Evolutionary conservation across 2,888 invertebrate genomes (phyloP), one percentile per base, ranked within the genome.

Genomic region (Anarsia innoxiella): DNA sequence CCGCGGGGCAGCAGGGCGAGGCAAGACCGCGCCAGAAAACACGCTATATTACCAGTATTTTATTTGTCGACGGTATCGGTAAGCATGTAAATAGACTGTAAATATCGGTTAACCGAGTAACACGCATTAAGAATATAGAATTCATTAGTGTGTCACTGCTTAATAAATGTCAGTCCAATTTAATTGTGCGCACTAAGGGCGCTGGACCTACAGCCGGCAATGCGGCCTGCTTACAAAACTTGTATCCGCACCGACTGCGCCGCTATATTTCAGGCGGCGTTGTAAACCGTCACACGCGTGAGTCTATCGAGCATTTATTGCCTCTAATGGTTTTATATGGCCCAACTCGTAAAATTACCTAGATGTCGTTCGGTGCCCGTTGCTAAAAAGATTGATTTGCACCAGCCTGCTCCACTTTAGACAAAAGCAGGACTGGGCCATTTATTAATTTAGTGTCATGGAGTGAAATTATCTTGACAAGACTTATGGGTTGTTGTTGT

Each of bases 291-390:
- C 62, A 59, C 54, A 56, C 55, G 59, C 57, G 56, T 63, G 58
- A 62, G 48, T 51, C 48, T 51, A 59, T 55, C 52, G 45, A 61
- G 51, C 67, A 59, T 71, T 72, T 72, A 74, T 70, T 63, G 59
- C 65, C 49, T 53, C 58, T 72, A 71, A 73, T 72, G 57, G 58
- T 65, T 68, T 70, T 72, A 68, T 70, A 70, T 59, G 47, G 56
- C 49, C 59, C 52, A 49, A 46, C 52, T 66, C 63, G 55, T 70
- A 67, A 74, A 72, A 61, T 66, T 51, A 38, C 37, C 59, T 56
- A 56, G 57, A 56, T 65, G 62, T 66, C 58, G 49, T 49, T 51
- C 41, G 41, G 41, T 51, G 46, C 26, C 45, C 43, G 46, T 45
- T 39, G 47, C 44, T 53, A 48, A 50, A 46, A 44, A 52, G 56